Base-by-base conservation (phyloP, 1,140 invertebrate species). In the Zaprionus capensis region DNA sequence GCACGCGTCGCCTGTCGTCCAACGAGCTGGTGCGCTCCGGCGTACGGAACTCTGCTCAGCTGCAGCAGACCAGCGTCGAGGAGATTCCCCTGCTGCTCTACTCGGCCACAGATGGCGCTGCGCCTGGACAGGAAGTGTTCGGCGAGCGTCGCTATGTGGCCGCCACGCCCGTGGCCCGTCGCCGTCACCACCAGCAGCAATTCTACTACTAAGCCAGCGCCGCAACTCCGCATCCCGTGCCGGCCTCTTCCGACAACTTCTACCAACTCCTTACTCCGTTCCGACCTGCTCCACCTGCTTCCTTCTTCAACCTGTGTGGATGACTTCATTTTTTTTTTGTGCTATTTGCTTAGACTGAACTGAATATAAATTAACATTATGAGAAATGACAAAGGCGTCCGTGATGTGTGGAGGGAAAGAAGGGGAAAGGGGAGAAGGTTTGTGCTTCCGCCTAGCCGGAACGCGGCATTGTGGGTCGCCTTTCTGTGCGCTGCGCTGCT, bases 291-390 rank as follows among this genome's bases (percentile, higher is more conserved):
- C 34, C 44, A 24, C 28, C 44, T 66, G 14, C 41, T 46, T 5
- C 71, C 65, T 53, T 14, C 14, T 53, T 46, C 51, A 28, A 49
- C 66, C 67, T 76, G 53, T 66, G 63, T 73, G 77, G 41, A 46
- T 65, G 67, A 66, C 74, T 82, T 66, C 53, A 51, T 73, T 80
- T 82, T 87, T 87, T 87, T 79, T 72, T 61, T 76, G 57, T 65
- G 44, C 68, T 76, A 71, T 78, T 73, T 80, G 70, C 76, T 84
- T 88, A 88, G 85, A 90, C 84, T 88, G 85, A 90, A 88, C 85
- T 88, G 85, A 88, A 90, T 88, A 88, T 90, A 90, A 88, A 88
- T 88, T 88, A 88, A 88, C 82, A 80, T 88, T 88, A 88, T 88
- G 84, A 88, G 72, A 88, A 88, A 88, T 88, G 85, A 87, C 84